Conservation (phyloP, 2,888 invertebrate genomes). For the Archips xylosteana region DNA sequence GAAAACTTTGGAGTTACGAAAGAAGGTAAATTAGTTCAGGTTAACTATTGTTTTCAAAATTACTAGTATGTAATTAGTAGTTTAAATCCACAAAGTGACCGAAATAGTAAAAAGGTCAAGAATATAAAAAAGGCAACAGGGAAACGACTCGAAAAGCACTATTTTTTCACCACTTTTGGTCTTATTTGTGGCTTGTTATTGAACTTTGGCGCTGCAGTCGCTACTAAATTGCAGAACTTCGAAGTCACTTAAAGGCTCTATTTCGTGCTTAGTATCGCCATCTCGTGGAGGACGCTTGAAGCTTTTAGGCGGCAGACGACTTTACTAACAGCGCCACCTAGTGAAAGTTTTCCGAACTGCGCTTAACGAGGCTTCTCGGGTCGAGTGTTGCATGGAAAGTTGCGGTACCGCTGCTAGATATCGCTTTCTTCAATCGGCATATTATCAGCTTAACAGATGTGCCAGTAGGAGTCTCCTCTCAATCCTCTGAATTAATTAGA, state of each 20-base stretch:
- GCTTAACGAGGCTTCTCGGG: conserved; percentile 58
- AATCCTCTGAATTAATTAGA: not conserved
- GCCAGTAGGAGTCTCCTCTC: not conserved
- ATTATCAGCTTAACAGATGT: too few species aligned
- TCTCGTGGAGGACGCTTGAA: conserved; percentile 59
- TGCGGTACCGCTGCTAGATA: conserved; percentile 66
- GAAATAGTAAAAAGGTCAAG: too few species aligned
- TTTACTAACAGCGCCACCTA: conserved; percentile 70
- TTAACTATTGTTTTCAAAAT: too few species aligned
- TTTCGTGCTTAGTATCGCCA: conserved; percentile 61
- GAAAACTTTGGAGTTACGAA: not conserved
- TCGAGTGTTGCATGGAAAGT: conserved; percentile 53
- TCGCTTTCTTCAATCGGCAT: conserved; percentile 57
- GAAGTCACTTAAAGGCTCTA: conserved; percentile 6
- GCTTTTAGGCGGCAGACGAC: conserved; percentile 50
- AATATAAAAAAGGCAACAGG: too few species aligned
- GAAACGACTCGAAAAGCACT: too few species aligned
- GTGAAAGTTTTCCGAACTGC: conserved; percentile 70
- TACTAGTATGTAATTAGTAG: too few species aligned
- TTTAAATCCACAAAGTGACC: too few species aligned
- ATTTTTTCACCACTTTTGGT: not conserved
- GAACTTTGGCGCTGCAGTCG: conserved; percentile 44
- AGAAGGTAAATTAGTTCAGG: not conserved
- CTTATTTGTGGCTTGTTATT: conserved; percentile 3
- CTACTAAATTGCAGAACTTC: conserved; percentile 16